Conservation (phyloP, 2,113 vertebrate genomes). For the Ageneiosus marmoratus region DNA sequence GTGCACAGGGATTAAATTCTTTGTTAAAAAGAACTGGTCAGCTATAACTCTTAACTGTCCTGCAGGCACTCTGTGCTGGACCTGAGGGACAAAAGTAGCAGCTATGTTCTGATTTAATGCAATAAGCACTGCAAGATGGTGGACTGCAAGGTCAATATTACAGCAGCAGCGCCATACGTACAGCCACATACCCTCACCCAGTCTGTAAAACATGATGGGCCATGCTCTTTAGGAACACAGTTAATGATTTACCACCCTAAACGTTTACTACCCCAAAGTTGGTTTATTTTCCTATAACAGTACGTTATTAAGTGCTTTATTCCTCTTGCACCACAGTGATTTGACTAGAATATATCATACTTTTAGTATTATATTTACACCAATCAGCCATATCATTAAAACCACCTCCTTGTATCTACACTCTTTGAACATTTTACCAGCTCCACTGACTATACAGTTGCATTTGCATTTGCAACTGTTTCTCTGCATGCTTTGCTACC, state of each 20-base stretch:
- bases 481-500: too few relatives aligned
- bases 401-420: too few relatives aligned
- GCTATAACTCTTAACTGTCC: conserved; percentile 23
- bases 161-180: conserved; percentile 11
- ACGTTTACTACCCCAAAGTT: not conserved
- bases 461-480: too few relatives aligned
- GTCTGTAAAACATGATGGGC: not conserved
- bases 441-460: too few relatives aligned
- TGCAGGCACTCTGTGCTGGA: conserved; percentile 11
- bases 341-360: not conserved
- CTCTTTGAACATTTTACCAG: too few relatives aligned
- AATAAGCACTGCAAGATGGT: conserved; percentile 48
- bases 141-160: conserved; percentile 42
- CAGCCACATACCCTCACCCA: too few relatives aligned
- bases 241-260: not conserved
- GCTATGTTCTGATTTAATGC: conserved; percentile 43
- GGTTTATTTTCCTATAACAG: not conserved
- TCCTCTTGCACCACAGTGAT: not conserved
- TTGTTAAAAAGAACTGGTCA: not conserved
- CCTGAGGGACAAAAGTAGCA: conserved; percentile 40
- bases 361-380: not conserved
- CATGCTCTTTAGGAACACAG: not conserved
- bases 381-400: too few relatives aligned
- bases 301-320: not conserved
- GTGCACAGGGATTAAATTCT: not conserved